Evolutionary conservation across 2,113 vertebrate genomes (phyloP), one percentile per base, ranked within the genome.

Genomic region (Proteles cristata): DNA sequence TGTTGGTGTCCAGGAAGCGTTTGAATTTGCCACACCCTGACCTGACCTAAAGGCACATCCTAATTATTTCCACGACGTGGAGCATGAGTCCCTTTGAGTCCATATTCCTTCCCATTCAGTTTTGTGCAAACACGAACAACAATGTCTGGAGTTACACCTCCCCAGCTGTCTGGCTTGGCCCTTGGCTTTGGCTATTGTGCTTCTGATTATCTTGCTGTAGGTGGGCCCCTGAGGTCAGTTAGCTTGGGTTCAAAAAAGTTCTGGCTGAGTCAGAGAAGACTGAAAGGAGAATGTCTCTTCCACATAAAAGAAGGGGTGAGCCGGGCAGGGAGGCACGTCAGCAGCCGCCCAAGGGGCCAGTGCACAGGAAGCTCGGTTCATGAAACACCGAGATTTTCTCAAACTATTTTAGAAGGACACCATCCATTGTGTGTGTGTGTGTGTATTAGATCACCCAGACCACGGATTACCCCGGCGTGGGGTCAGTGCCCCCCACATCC

Each of bases 161-260:
- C 16, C 89, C 25, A 26, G 94, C 93, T 93, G 43, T 96, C 89
- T 71, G 92, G 92, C 96, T 92, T 88, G 25, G 0, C 92, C 80
- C 92, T 28, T 0, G 5, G 69, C 96, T 97, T 97, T 69, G 19
- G 96, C 69, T 82, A 93, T 88, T 91, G 81, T 85, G 76, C 84
- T 92, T 94, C 97, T 98, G 97, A 96, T 93, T 76, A 96, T 98
- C 93, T 97, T 96, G 88, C 84, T 93, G 66, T 31, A 69, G 66
- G 53, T n/a, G 33, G 80, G 23, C 28, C 43, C 31, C 16, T 4
- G 2, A 17, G 68, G 39, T 65, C 11, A 12, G 35, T 97, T 91
- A 66, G 35, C 84, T 82, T 84, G 73, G 79, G 82, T 84, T 87
- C 90, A 39, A 12, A 39, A 61, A 91, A 58, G 61, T 82, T 35